These are phyloP conservation scores for Hetaerina americana DNA, from an alignment of 1,140 invertebrate species.

Conservation along the genomic window DNA sequence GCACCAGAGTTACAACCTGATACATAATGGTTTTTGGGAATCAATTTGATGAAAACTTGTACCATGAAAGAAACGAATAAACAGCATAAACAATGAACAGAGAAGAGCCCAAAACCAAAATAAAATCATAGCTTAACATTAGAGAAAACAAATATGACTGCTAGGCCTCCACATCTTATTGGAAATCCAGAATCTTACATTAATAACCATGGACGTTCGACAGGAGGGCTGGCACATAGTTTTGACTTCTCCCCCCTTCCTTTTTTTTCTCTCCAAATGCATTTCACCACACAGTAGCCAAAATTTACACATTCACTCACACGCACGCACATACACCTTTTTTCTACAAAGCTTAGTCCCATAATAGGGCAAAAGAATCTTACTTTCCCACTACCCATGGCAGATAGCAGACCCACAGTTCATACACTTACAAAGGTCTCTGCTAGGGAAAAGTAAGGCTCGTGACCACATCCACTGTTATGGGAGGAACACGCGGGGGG, in stretches of 20 bases:
- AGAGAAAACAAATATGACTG: neutral
- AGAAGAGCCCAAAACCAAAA: neutral
- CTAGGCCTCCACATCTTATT: neutral
- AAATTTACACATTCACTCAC: too few relatives aligned
- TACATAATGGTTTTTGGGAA: neutral
- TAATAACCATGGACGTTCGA: neutral
- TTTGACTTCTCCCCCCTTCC: neutral
- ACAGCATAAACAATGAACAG: neutral
- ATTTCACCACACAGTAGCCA: neutral
- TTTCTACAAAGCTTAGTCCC: neutral
- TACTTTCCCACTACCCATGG: neutral
- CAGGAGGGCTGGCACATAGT: neutral
- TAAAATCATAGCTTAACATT: neutral
- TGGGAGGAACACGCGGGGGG: neutral
- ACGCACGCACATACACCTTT: neutral
- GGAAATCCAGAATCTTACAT: neutral
- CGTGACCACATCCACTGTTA: neutral
- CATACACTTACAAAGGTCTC: neutral
- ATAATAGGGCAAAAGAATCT: neutral
- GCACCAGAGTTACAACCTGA: neutral
- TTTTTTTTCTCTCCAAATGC: neutral
- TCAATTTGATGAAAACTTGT: too few relatives aligned
- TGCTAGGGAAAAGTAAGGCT: neutral
- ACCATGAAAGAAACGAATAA: too few relatives aligned
- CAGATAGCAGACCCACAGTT: neutral